A percentile compares a stretch with the other conserved stretches of the same genome.
phyloP scores from a whole-genome alignment of 1,140 invertebrate species.

The Rhopalosiphum padi region DNA sequence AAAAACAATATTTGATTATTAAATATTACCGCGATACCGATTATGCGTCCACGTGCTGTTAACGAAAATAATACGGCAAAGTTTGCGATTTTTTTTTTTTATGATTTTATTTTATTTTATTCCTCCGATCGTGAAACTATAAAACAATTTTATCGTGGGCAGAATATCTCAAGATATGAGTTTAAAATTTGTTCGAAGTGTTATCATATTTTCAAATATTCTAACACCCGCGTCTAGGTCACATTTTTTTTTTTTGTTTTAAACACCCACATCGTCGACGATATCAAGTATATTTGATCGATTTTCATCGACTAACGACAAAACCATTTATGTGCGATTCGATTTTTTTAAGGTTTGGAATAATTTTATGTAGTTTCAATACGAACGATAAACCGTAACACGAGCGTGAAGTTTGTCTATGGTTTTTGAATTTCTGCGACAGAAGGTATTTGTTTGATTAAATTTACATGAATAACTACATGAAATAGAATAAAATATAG shows the following conservation, averaged over 20 bases:
- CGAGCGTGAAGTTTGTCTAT: background rate
- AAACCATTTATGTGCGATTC: background rate
- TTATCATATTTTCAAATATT: background rate
- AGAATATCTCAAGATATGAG: background rate
- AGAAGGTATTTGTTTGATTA: background rate
- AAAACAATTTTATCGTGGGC: background rate
- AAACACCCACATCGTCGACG: background rate
- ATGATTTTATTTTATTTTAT: background rate
- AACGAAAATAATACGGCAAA: background rate
- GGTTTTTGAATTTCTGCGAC: background rate
- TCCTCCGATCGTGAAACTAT: background rate
- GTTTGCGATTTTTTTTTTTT: background rate
- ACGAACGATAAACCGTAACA: background rate
- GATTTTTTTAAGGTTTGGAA: background rate
- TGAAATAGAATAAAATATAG: background rate
- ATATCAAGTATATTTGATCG: background rate
- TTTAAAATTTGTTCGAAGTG: background rate
- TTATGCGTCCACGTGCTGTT: background rate
- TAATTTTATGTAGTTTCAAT: background rate
- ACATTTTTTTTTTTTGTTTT: background rate
- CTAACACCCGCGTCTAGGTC: background rate
- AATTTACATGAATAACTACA: background rate
- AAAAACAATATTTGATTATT: slow-evolving; percentile 10
- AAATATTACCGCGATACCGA: background rate
- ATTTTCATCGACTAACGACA: background rate